Conservation (phyloP, 1,140 invertebrate species). For the Vollenhovia emeryi region DNA sequence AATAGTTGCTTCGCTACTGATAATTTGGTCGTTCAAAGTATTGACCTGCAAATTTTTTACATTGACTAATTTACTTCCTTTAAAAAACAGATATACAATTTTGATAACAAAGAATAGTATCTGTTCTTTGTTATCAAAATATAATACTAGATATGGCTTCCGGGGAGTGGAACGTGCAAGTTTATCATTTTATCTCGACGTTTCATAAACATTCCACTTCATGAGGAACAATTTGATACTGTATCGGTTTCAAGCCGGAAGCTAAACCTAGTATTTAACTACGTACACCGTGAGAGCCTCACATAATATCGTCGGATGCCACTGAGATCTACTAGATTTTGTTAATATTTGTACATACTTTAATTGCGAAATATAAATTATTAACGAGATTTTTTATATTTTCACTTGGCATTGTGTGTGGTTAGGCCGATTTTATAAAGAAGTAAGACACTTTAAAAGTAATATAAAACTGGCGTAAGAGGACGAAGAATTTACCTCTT, state of each 20-base stretch:
- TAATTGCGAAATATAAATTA: background rate
- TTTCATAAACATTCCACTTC: no score
- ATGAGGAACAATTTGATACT: no score
- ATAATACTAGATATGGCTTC: no score
- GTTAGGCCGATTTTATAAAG: background rate
- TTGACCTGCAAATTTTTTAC: slow-evolving; percentile 61
- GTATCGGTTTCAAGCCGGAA: no score
- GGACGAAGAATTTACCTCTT: slow-evolving; percentile 52
- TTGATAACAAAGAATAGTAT: slow-evolving; percentile 1
- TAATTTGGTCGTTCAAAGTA: slow-evolving; percentile 43
- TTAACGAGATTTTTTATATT: background rate
- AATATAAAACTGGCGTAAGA: background rate
- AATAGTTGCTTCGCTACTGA: slow-evolving; percentile 60
- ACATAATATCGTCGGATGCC: no score
- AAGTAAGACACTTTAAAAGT: background rate
- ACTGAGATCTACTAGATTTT: background rate
- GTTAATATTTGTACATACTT: background rate
- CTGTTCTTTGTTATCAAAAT: no score
- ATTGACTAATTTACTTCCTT: background rate
- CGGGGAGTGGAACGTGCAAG: no score
- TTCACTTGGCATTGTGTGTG: background rate
- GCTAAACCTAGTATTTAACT: no score
- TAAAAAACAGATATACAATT: background rate
- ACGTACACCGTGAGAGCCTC: no score
- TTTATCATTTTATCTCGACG: no score